A percentile compares a stretch with the other conserved stretches of the same genome.
Conservation (phyloP, 2,797 vertebrate species). For the Sylvilagus floridanus region DNA sequence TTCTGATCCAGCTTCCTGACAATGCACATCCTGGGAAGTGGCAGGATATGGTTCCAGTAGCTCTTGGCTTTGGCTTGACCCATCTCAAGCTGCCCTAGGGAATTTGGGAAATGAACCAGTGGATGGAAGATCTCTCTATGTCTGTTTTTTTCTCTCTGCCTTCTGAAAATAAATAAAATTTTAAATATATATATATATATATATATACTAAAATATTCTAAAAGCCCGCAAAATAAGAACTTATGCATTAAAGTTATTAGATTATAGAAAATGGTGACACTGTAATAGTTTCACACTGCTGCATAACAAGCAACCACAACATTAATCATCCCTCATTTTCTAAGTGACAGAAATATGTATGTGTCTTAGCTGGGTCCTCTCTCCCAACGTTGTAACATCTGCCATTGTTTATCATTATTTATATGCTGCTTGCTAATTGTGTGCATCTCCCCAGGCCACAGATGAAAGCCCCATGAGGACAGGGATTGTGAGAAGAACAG, state of each 20-base stretch:
- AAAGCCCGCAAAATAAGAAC: neutral
- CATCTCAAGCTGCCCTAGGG: no score
- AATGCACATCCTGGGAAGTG: no score
- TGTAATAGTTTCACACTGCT: neutral
- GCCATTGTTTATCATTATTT: neutral
- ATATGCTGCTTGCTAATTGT: neutral
- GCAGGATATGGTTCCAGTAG: no score
- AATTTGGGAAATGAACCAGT: no score
- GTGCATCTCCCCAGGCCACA: neutral
- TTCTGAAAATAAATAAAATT: no score
- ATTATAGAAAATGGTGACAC: neutral
- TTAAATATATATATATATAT: neutral
- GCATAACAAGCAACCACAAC: neutral
- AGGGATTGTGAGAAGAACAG: neutral
- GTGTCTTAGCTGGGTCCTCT: neutral
- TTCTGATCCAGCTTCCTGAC: no score
- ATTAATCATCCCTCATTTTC: neutral
- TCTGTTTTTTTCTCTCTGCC: no score
- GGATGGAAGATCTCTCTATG: no score
- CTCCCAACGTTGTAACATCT: no score
- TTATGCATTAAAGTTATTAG: neutral
- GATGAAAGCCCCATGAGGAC: no score
- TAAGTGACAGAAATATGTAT: accelerated
- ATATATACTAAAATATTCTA: neutral
- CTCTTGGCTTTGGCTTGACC: no score